Evolutionary conservation across 2,888 invertebrate species (phyloP).

Genomic region (Ophion obscuratus): DNA sequence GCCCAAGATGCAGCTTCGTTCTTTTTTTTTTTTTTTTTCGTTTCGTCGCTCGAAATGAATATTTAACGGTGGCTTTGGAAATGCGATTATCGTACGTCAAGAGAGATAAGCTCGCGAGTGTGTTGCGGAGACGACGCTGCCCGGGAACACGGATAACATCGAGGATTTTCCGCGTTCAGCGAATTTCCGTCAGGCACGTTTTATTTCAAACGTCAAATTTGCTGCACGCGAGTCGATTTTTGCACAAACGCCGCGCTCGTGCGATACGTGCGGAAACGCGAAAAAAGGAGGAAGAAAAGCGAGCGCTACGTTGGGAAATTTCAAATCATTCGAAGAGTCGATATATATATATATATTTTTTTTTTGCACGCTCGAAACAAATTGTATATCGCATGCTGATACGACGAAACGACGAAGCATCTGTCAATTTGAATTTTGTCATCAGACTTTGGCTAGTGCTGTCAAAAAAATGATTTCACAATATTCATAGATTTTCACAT

Average conservation of each 20-base stretch:
- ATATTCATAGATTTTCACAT: too few species aligned
- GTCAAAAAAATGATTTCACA: not conserved
- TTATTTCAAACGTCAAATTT: constrained; percentile 11
- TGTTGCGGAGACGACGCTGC: constrained; percentile 31
- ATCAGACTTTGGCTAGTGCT: not conserved
- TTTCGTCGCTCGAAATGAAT: not conserved
- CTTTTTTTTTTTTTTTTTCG: not conserved
- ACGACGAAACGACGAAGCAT: constrained; percentile 26
- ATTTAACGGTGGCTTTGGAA: not conserved
- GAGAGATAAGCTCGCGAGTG: constrained; percentile 2
- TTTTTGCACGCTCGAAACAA: constrained; percentile 30
- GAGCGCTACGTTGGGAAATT: constrained; percentile 21
- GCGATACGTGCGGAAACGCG: constrained; percentile 13
- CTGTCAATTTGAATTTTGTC: not conserved
- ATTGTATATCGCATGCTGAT: constrained; percentile 31
- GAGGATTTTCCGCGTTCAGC: constrained; percentile 15
- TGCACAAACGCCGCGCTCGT: constrained; percentile 34
- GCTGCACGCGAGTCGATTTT: constrained; percentile 23
- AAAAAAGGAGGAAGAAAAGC: constrained; percentile 13
- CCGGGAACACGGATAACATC: constrained; percentile 20
- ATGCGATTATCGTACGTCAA: constrained; percentile 3
- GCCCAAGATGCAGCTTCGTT: not conserved
- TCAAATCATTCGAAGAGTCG: constrained; percentile 1
- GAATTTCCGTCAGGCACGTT: not conserved
- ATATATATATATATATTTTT: constrained; percentile 15